Percentiles rank a stretch among this genome's conserved stretches.
Evolutionary conservation across 2,797 vertebrate species (phyloP).

Genomic region (Lutjanus argentimaculatus): DNA sequence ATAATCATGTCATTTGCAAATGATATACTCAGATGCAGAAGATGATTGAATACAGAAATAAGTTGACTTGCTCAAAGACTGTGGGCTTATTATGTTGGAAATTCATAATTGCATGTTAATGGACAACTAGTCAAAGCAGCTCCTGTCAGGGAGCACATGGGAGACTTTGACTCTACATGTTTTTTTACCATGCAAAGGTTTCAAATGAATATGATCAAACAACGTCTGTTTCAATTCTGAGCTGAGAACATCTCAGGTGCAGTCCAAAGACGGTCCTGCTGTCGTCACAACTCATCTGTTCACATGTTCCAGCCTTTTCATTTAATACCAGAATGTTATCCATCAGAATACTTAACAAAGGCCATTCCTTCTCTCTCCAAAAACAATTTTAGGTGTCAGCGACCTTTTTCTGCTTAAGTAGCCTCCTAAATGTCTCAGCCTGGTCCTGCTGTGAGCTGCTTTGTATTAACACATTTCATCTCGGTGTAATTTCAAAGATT

Average conservation of each 20-base stretch:
- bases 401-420: slow-evolving; percentile 59
- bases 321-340: slow-evolving; percentile 28
- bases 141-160: slow-evolving; percentile 2
- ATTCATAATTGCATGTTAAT: slow-evolving; percentile 53
- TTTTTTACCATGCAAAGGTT: slow-evolving; percentile 10
- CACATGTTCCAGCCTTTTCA: slow-evolving; percentile 6
- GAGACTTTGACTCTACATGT: neutral
- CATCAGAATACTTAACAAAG: slow-evolving; percentile 43
- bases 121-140: slow-evolving; percentile 36
- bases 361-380: slow-evolving; percentile 8
- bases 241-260: neutral
- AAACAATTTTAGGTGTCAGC: slow-evolving; percentile 37
- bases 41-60: slow-evolving; percentile 35
- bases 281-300: neutral
- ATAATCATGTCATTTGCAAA: slow-evolving; percentile 59
- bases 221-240: slow-evolving; percentile 1
- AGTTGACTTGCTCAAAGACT: slow-evolving; percentile 47
- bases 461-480: slow-evolving; percentile 32
- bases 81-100: slow-evolving; percentile 41
- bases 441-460: slow-evolving; percentile 62
- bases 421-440: slow-evolving; percentile 61
- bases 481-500: slow-evolving; percentile 28
- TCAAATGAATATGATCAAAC: neutral
- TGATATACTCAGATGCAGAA: slow-evolving; percentile 39
- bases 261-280: neutral